Base-by-base conservation (phyloP, 2,888 invertebrate genomes). In the Eristalis arbustorum region DNA sequence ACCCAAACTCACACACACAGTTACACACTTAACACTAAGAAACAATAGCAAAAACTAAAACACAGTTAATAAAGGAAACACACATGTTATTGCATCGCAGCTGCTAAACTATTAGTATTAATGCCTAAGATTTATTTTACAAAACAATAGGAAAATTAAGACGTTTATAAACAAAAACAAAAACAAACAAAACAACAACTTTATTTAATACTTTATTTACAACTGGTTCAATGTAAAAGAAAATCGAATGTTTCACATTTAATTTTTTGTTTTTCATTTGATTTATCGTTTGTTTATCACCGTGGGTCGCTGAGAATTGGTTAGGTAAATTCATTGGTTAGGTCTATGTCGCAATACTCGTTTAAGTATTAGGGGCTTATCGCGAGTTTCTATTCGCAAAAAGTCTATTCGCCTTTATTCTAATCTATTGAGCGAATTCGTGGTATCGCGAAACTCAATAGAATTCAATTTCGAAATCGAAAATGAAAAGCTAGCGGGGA, bases 101-200 rank as follows among this genome's bases (percentile, higher is more conserved):
- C 62, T 77, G 57, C 61, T 40, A 59, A 63, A 82, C 74, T 74
- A 68, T 71, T 67, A 85, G 82, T 74, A 82, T 85, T 85, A 82
- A 82, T 42, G 82, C 74, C 77, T 85, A 78, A 82, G 82, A 82
- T 82, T 85, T 25, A 77, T 78, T 85, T 82, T 76, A 81, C 42
- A 77, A 77, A 63, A 42, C 56, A 68, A 42, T 69, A 73, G 81
- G 61, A 40, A 61, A 66, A 71, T 67, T 84, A 71, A 75, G 71
- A 63, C 80, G 74, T 76, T 77, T 74, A 81, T 57, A 82, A 74
- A 77, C 73, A 64, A 76, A 22, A 40, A 49, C 42, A 31, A 42
- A 62, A 63, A 57, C 31, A 6, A 69, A n/a, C n/a, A n/a, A n/a
- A n/a, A n/a, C n/a, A n/a, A n/a, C n/a, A n/a, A 18, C 6, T 31